phyloP scores from a whole-genome alignment of 2,888 invertebrate genomes.

The Stenurella melanura region DNA sequence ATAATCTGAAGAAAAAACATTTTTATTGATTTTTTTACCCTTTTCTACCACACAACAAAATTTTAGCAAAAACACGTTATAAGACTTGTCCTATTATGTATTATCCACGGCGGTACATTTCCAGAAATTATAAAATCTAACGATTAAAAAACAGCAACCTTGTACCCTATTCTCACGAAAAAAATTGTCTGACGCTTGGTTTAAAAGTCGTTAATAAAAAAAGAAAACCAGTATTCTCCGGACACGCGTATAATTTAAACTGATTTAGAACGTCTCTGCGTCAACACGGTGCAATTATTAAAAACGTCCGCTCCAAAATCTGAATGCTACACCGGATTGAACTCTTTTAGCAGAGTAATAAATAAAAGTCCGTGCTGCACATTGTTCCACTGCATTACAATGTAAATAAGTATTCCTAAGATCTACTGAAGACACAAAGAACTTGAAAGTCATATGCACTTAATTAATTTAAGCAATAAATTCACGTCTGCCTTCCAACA shows the following conservation, averaged over 20 bases:
- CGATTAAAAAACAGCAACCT: too few relatives aligned
- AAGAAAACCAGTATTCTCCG: neutral
- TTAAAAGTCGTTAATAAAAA: too few relatives aligned
- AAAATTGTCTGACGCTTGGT: too few relatives aligned
- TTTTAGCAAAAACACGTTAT: too few relatives aligned
- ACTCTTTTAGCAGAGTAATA: constrained; percentile 22
- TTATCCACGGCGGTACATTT: too few relatives aligned
- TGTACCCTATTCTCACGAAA: too few relatives aligned
- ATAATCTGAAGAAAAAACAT: too few relatives aligned
- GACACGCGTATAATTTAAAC: neutral
- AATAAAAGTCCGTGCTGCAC: constrained; percentile 1
- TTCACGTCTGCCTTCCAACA: neutral
- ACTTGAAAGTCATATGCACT: constrained; percentile 22
- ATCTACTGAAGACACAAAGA: constrained; percentile 4
- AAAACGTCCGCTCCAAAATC: neutral
- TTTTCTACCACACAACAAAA: too few relatives aligned
- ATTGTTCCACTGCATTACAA: constrained; percentile 25
- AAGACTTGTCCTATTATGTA: too few relatives aligned
- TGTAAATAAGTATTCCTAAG: constrained; percentile 24
- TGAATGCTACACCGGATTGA: neutral
- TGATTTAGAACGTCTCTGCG: neutral
- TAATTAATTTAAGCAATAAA: constrained; percentile 24
- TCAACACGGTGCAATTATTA: constrained; percentile 9
- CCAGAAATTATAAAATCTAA: too few relatives aligned
- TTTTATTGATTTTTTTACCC: too few relatives aligned